Evolutionary conservation across 2,113 vertebrate species (phyloP).

Genomic region (Chionis minor): DNA sequence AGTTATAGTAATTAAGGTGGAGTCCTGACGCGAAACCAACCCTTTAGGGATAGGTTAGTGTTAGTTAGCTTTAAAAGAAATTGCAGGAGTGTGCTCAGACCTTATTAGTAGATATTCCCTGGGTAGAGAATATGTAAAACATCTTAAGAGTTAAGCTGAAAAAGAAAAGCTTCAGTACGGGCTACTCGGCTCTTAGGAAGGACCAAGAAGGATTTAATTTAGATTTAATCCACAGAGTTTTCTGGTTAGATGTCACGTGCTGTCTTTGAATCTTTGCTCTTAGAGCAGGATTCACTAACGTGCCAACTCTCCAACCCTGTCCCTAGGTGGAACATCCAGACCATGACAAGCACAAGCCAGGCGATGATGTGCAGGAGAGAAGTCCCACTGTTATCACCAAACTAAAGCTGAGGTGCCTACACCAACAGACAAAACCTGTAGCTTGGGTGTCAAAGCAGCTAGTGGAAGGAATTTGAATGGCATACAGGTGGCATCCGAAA

Average conservation of each 20-base stretch:
- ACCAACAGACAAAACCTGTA: neutral
- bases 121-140: neutral
- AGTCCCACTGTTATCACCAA: neutral
- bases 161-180: neutral
- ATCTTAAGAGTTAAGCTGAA: neutral
- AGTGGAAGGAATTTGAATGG: neutral
- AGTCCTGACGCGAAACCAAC: neutral
- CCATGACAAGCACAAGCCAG: neutral
- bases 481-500: neutral
- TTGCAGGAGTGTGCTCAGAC: neutral
- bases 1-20: constrained; percentile 15
- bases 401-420: neutral
- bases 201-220: neutral
- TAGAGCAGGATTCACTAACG: neutral
- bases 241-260: neutral
- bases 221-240: neutral
- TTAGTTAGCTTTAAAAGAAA: constrained; percentile 42
- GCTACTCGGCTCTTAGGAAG: neutral
- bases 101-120: constrained; percentile 8
- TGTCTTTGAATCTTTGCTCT: neutral
- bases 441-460: neutral
- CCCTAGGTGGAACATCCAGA: neutral
- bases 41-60: neutral
- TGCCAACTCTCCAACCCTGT: neutral
- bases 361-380: neutral